These are phyloP conservation scores for Drosophila repleta DNA, from an alignment of 1,140 invertebrate species.

Conservation along the genomic window DNA sequence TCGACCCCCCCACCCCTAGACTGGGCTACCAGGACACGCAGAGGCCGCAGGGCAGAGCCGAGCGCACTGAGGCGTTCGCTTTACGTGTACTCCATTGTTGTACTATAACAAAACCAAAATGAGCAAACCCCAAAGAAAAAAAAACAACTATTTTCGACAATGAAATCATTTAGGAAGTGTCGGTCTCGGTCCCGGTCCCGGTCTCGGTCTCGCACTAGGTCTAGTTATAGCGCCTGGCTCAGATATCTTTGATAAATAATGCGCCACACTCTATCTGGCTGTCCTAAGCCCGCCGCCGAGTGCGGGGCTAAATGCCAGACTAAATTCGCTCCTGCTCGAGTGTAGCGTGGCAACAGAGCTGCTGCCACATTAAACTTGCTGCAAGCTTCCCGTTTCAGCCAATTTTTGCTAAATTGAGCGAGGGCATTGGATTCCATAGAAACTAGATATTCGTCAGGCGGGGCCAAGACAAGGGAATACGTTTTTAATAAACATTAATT, in stretches of 20 bases:
- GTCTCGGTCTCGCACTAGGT: constrained; percentile 16
- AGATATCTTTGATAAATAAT: constrained; percentile 78
- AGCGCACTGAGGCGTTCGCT: constrained; percentile 49
- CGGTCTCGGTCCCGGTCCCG: constrained; percentile 40
- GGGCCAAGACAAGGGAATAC: not conserved
- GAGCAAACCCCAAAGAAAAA: constrained; percentile 4
- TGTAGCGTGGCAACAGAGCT: not conserved
- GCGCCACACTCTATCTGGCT: constrained; percentile 7
- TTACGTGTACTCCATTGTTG: constrained; percentile 45
- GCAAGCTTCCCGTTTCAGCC: constrained; percentile 19
- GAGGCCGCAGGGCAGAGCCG: constrained; percentile 17
- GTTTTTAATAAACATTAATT: constrained; percentile 5
- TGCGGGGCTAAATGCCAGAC: constrained; percentile 21
- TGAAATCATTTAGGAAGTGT: constrained; percentile 78
- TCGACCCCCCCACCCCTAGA: constrained; percentile 1
- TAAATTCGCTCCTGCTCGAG: constrained; percentile 11
- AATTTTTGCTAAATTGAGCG: constrained; percentile 52
- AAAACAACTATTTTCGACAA: constrained; percentile 72
- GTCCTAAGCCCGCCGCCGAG: not conserved
- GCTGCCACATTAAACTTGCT: not conserved
- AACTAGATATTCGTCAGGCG: constrained; percentile 6
- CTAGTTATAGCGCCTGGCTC: constrained; percentile 57
- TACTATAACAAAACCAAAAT: not conserved
- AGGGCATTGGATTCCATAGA: not conserved
- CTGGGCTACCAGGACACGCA: constrained; percentile 30